Percentiles rank a stretch among this genome's conserved stretches.
Evolutionary conservation across 2,113 vertebrate genomes (phyloP).

Genomic region (Rhinopomastus cyanomelas): DNA sequence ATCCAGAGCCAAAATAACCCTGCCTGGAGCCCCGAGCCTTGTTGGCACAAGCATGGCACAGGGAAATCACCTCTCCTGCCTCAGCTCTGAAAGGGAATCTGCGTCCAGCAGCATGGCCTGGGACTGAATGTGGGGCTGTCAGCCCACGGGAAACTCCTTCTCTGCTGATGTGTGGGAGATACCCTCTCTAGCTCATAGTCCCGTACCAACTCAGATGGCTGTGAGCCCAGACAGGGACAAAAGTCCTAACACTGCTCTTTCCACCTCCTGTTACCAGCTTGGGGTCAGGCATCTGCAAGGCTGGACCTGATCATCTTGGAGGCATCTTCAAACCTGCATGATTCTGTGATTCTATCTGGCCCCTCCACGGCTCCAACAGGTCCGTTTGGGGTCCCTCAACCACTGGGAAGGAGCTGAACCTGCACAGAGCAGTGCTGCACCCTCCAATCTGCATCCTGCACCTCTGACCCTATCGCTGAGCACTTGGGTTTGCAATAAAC

Average conservation of each 20-base stretch:
- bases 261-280: neutral
- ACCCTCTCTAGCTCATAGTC: neutral
- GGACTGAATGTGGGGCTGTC: neutral
- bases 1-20: fast-evolving
- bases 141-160: neutral
- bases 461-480: fast-evolving
- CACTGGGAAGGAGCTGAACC: neutral
- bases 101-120: neutral
- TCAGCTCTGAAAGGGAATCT: neutral
- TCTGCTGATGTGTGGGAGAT: neutral
- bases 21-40: neutral
- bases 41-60: neutral
- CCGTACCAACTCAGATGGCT: neutral
- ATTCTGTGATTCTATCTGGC: neutral
- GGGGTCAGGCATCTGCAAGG: too few species aligned
- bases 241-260: neutral
- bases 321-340: too few species aligned
- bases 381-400: neutral
- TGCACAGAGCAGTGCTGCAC: neutral
- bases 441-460: neutral
- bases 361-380: neutral
- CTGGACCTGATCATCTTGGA: too few species aligned
- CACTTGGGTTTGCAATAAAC: neutral
- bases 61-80: fast-evolving
- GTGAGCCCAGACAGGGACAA: neutral